Percentiles rank a stretch among this genome's conserved stretches.
Evolutionary conservation across 1,140 invertebrate species (phyloP).

Genomic region (Trissolcus basalis): DNA sequence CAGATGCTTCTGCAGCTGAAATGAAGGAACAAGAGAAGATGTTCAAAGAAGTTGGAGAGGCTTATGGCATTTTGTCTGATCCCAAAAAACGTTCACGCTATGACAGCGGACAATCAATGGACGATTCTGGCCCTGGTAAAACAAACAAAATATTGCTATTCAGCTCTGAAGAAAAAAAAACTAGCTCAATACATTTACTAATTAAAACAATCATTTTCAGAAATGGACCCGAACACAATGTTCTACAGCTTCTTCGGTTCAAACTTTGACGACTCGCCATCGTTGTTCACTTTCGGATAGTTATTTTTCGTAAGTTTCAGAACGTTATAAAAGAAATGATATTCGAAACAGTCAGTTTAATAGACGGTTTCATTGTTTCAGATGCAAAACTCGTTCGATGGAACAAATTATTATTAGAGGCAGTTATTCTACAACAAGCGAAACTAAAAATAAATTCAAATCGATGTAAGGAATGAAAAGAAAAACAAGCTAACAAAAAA

Average conservation of each 20-base stretch:
- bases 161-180: too few relatives aligned
- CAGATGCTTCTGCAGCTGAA: slow-evolving; percentile 87
- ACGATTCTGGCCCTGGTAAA: slow-evolving; percentile 79
- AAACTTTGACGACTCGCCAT: slow-evolving; percentile 13
- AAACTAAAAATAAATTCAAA: too few relatives aligned
- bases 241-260: slow-evolving; percentile 86
- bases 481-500: not conserved
- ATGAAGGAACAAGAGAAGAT: slow-evolving; percentile 94
- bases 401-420: not conserved
- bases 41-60: slow-evolving; percentile 98
- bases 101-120: slow-evolving; percentile 94
- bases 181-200: not conserved
- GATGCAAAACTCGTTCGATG: too few relatives aligned
- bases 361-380: too few relatives aligned
- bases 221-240: slow-evolving; percentile 85
- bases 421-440: slow-evolving; percentile 1
- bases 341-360: not conserved
- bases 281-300: slow-evolving; percentile 30
- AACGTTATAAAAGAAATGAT: not conserved
- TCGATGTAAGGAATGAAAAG: not conserved
- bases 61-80: slow-evolving; percentile 96
- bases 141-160: too few relatives aligned
- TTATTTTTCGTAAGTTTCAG: not conserved
- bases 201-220: slow-evolving; percentile 64
- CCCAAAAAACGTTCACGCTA: slow-evolving; percentile 93